These are phyloP conservation scores for Polyodon spathula DNA, from an alignment of 2,113 vertebrate genomes.

Conservation along the genomic window DNA sequence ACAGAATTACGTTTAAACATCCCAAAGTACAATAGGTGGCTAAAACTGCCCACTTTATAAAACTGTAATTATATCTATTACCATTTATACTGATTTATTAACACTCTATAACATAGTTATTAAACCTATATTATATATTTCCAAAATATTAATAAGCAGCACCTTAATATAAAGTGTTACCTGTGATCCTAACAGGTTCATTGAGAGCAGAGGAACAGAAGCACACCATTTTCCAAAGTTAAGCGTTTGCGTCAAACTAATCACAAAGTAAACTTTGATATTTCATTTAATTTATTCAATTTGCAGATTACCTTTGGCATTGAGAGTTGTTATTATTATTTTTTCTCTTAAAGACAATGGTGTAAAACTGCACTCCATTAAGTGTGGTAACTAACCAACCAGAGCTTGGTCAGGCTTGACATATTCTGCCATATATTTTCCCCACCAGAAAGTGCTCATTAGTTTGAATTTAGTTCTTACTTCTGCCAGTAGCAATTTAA, in stretches of 20 bases:
- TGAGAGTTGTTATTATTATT: constrained; percentile 19
- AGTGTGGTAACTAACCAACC: constrained; percentile 1
- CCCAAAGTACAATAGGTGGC: no score
- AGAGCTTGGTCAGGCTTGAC: background rate
- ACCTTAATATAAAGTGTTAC: no score
- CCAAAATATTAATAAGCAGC: no score
- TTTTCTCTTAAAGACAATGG: constrained; percentile 10
- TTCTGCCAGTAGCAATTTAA: no score
- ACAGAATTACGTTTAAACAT: no score
- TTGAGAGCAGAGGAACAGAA: constrained; percentile 3
- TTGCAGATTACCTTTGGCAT: constrained; percentile 21
- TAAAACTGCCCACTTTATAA: no score
- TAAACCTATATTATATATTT: no score
- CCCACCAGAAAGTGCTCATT: no score
- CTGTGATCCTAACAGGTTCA: constrained; percentile 7
- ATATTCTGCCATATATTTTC: background rate
- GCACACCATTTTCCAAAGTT: background rate
- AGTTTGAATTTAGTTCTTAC: background rate
- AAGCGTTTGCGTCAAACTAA: constrained; percentile 19
- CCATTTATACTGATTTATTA: no score
- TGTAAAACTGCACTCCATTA: background rate
- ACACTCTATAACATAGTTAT: no score
- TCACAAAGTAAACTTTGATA: constrained; percentile 15
- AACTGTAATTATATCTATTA: no score
- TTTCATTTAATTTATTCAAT: constrained; percentile 23